A percentile compares a stretch with the other conserved stretches of the same genome.
These are phyloP conservation scores for Cardiocondyla obscurior DNA, from an alignment of 1,140 invertebrate species.

Conservation along the genomic window DNA sequence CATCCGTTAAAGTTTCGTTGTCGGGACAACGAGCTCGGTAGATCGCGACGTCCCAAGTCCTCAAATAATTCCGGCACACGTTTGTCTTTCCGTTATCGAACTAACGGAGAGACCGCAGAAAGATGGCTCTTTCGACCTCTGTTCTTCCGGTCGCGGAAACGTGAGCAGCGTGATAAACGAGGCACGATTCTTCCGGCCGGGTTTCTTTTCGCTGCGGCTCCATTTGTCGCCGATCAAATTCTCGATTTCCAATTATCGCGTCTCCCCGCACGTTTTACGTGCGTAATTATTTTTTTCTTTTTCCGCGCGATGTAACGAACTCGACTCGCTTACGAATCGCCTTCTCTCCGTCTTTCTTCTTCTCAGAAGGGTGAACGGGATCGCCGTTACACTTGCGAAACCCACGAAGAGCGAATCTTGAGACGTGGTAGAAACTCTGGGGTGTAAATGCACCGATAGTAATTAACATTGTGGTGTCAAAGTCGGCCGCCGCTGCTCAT, in stretches of 20 bases:
- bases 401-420: background rate
- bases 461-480: conserved; percentile 4
- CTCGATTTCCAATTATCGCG: conserved; percentile 35
- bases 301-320: background rate
- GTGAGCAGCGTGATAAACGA: conserved; percentile 48
- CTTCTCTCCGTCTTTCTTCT: background rate
- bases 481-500: conserved; percentile 5
- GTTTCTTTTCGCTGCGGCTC: conserved; percentile 17
- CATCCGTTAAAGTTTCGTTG: background rate
- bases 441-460: conserved; percentile 26
- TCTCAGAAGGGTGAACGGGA: background rate
- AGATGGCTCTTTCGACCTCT: conserved; percentile 50
- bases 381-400: background rate
- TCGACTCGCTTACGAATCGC: too few species aligned
- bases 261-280: background rate
- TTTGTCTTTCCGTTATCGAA: conserved; percentile 47
- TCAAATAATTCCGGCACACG: conserved; percentile 9
- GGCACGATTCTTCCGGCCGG: conserved; percentile 51
- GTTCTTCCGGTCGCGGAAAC: conserved; percentile 61
- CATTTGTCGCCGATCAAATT: conserved; percentile 57
- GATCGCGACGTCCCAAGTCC: background rate
- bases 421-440: background rate
- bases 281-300: background rate
- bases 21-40: background rate
- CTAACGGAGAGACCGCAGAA: conserved; percentile 24